A percentile compares a stretch with the other conserved stretches of the same genome.
Conservation (phyloP, 2,888 invertebrate genomes). For the Agonopterix heracliana region DNA sequence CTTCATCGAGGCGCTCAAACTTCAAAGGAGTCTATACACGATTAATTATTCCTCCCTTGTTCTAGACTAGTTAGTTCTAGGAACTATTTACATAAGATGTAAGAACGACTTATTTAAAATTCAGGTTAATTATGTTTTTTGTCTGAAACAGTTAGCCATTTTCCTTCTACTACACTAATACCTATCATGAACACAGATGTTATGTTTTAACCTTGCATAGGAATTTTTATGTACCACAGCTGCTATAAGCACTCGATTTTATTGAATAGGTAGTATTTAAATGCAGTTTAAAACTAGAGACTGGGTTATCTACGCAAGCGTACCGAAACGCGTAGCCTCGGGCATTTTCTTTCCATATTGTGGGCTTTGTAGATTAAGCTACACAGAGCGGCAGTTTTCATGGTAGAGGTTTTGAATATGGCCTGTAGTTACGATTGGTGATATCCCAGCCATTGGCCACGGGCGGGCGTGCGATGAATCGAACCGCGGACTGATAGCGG, state of each 20-base stretch:
- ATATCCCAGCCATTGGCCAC: conserved; percentile 55
- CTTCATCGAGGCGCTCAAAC: too few relatives aligned
- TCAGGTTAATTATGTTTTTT: too few relatives aligned
- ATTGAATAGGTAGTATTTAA: background rate
- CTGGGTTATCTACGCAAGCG: background rate
- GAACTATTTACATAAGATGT: too few relatives aligned
- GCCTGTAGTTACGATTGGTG: conserved; percentile 60
- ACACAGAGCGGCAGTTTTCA: conserved; percentile 18
- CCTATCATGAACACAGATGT: conserved; percentile 4
- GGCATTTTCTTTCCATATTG: conserved; percentile 2
- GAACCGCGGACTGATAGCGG: conserved; percentile 67
- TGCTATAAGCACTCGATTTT: conserved; percentile 1
- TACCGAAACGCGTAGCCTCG: conserved; percentile 2
- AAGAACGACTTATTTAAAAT: too few relatives aligned
- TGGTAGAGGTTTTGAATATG: conserved; percentile 38
- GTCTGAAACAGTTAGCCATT: background rate
- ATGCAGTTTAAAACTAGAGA: background rate
- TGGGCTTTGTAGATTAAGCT: conserved; percentile 1
- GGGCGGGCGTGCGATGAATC: conserved; percentile 65
- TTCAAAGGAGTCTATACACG: too few relatives aligned
- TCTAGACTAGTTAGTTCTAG: too few relatives aligned
- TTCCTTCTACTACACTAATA: background rate
- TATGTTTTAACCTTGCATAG: conserved; percentile 8
- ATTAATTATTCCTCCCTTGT: background rate
- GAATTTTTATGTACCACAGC: conserved; percentile 8